Evolutionary conservation across 1,140 invertebrate species (phyloP).

Genomic region (Ylistrum balloti): DNA sequence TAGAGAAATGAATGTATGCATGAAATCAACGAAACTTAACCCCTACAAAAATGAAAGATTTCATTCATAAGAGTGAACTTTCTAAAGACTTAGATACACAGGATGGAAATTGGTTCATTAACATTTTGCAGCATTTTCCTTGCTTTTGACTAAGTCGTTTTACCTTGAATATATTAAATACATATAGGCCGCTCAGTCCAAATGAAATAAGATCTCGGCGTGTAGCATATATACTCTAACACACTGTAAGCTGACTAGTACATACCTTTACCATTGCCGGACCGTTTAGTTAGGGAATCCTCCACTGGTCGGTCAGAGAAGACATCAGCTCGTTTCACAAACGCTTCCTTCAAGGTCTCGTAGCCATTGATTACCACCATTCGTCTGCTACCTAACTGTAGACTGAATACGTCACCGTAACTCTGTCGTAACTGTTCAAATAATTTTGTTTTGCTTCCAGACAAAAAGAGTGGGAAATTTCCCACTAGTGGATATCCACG

Average conservation of each 20-base stretch:
- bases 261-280: not conserved
- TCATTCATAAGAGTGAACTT: too few species aligned
- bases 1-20: too few species aligned
- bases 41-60: too few species aligned
- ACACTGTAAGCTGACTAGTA: not conserved
- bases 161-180: too few species aligned
- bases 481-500: conserved; percentile 53
- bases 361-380: conserved; percentile 43
- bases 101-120: too few species aligned
- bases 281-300: not conserved
- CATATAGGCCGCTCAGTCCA: too few species aligned
- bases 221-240: too few species aligned
- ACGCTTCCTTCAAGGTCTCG: not conserved
- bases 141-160: too few species aligned
- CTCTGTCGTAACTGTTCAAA: not conserved
- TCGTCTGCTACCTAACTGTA: not conserved
- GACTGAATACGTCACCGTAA: conserved; percentile 41
- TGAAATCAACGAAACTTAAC: too few species aligned
- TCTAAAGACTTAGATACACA: too few species aligned
- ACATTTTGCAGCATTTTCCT: too few species aligned
- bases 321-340: conserved; percentile 30
- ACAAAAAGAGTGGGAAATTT: conserved; percentile 44
- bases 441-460: conserved; percentile 6
- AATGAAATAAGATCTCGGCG: too few species aligned
- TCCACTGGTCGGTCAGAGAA: not conserved